Conservation (phyloP, 2,797 vertebrate species). For the Phrynocephalus forsythii region DNA sequence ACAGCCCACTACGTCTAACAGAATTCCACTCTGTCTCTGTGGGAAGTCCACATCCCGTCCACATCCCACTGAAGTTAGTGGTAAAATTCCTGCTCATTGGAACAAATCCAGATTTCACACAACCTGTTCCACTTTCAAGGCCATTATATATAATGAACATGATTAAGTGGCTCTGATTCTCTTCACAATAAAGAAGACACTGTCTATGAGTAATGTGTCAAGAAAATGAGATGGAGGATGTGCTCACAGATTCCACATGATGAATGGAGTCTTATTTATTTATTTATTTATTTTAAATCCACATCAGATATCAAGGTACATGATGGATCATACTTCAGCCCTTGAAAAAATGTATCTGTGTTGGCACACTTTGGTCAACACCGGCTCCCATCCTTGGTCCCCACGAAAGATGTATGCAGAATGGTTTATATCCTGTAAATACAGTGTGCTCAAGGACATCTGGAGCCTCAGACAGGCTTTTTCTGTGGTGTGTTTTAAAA, state of each 20-base stretch:
- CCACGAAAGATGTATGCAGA: not conserved
- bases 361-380: not conserved
- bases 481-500: constrained; percentile 20
- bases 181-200: not conserved
- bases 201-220: not conserved
- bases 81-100: not conserved
- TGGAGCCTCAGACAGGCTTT: not conserved
- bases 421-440: not conserved
- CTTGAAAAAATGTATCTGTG: not conserved
- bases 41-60: not conserved
- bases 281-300: not conserved
- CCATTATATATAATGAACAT: not conserved
- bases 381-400: not conserved
- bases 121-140: not conserved
- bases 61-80: not conserved
- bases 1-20: not conserved
- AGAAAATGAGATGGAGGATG: not conserved
- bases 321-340: not conserved
- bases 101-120: not conserved
- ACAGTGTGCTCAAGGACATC: constrained; percentile 4
- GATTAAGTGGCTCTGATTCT: not conserved
- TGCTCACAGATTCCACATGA: not conserved
- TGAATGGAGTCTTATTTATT: not conserved
- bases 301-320: not conserved
- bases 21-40: not conserved